Evolutionary conservation across 2,888 invertebrate genomes (phyloP).

Genomic region (Lycia hirtaria): DNA sequence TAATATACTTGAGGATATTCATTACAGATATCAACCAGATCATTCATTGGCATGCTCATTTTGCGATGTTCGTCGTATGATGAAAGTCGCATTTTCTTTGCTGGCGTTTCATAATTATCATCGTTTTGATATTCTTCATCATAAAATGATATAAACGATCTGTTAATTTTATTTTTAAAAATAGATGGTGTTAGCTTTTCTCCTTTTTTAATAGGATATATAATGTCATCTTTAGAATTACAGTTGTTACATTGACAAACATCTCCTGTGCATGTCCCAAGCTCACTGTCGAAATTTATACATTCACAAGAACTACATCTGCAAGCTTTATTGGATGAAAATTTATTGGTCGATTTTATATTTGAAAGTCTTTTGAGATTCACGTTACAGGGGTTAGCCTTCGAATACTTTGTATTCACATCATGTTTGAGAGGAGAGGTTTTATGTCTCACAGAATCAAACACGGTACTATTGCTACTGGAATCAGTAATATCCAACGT

Average conservation of each 20-base stretch:
- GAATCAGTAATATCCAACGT: conserved; percentile 10
- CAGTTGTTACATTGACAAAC: conserved; percentile 11
- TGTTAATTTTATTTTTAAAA: conserved; percentile 20
- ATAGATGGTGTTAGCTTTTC: conserved; percentile 29
- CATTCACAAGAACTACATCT: conserved; percentile 39
- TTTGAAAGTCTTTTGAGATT: conserved; percentile 1
- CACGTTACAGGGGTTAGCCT: neutral
- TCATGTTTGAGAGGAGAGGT: neutral
- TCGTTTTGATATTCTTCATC: neutral
- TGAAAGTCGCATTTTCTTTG: neutral
- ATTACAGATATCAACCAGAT: neutral
- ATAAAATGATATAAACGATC: conserved; percentile 4
- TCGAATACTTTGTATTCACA: neutral
- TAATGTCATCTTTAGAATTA: conserved; percentile 11
- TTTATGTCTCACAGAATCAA: conserved; percentile 15
- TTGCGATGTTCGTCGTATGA: neutral
- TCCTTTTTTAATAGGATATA: conserved; percentile 27
- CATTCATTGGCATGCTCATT: neutral
- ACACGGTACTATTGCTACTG: neutral
- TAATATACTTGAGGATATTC: neutral
- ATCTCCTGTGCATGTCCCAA: conserved; percentile 7
- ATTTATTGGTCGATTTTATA: conserved; percentile 8
- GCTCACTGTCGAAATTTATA: conserved; percentile 27
- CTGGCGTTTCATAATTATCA: neutral
- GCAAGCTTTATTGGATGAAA: conserved; percentile 8